Evolutionary conservation across 2,113 vertebrate species (phyloP).

Genomic region (Scolopax mira): DNA sequence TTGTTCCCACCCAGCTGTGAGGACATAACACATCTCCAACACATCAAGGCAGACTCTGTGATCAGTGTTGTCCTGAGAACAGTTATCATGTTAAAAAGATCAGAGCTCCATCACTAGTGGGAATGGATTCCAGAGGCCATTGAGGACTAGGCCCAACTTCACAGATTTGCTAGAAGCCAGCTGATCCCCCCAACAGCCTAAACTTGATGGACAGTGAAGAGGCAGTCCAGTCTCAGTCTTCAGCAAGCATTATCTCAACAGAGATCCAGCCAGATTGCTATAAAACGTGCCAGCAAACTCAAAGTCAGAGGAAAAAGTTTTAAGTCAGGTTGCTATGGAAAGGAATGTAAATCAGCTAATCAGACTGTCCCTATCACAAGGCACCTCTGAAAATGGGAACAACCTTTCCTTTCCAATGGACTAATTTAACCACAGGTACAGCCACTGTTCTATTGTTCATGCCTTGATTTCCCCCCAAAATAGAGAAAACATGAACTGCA

Average conservation of each 20-base stretch:
- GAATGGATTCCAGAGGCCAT: neutral
- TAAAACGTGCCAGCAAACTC: neutral
- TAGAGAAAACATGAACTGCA: neutral
- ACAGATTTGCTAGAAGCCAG: neutral
- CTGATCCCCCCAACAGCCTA: neutral
- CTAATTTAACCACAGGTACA: neutral
- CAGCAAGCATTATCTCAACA: neutral
- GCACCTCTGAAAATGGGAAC: neutral
- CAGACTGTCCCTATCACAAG: neutral
- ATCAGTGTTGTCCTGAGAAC: neutral
- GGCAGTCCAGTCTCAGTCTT: neutral
- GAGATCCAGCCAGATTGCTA: neutral
- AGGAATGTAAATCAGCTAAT: neutral
- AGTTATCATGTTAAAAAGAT: neutral
- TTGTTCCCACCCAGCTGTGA: neutral
- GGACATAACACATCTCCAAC: neutral
- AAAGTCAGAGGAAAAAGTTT: neutral
- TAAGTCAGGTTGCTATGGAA: neutral
- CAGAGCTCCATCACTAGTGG: neutral
- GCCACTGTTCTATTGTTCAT: neutral
- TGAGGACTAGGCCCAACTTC: neutral
- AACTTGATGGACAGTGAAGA: neutral
- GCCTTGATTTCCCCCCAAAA: neutral
- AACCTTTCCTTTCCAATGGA: fast-evolving
- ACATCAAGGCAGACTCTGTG: neutral